phyloP scores from a whole-genome alignment of 35 echinoderm and acorn worm species.

The Acanthaster planci region DNA sequence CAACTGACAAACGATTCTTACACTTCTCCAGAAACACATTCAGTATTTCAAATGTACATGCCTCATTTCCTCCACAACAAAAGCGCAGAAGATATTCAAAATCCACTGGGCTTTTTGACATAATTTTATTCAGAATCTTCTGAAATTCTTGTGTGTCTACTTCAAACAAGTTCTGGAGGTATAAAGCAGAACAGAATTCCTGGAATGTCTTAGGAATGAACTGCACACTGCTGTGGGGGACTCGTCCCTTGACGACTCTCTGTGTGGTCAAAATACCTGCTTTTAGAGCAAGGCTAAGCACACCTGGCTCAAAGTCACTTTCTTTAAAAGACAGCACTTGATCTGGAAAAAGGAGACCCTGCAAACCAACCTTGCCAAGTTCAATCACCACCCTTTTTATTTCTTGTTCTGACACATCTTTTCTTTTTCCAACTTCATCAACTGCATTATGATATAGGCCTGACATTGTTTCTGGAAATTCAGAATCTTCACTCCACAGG shows the following conservation, averaged over 20 bases:
- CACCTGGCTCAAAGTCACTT: neutral
- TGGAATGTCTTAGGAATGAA: neutral
- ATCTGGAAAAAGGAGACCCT: neutral
- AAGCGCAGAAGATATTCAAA: slow-evolving; percentile 9
- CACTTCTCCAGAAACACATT: neutral
- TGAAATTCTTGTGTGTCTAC: neutral
- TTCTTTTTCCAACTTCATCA: neutral
- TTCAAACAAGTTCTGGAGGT: neutral
- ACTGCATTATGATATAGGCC: neutral
- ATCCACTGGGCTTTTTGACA: too few species aligned
- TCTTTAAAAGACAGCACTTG: neutral
- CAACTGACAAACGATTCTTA: neutral
- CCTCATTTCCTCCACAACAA: slow-evolving; percentile 17
- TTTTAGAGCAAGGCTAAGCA: neutral
- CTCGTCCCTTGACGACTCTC: neutral
- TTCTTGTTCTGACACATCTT: neutral
- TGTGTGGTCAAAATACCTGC: neutral
- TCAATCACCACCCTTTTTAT: neutral
- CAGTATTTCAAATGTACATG: slow-evolving; percentile 1
- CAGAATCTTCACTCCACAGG: neutral
- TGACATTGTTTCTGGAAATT: slow-evolving; percentile 14
- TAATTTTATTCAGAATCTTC: too few species aligned
- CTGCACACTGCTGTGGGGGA: neutral
- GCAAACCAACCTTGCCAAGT: neutral
- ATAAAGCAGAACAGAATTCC: neutral